Evolutionary conservation across 2,113 vertebrate species (phyloP).

Genomic region (Chionomys nivalis): DNA sequence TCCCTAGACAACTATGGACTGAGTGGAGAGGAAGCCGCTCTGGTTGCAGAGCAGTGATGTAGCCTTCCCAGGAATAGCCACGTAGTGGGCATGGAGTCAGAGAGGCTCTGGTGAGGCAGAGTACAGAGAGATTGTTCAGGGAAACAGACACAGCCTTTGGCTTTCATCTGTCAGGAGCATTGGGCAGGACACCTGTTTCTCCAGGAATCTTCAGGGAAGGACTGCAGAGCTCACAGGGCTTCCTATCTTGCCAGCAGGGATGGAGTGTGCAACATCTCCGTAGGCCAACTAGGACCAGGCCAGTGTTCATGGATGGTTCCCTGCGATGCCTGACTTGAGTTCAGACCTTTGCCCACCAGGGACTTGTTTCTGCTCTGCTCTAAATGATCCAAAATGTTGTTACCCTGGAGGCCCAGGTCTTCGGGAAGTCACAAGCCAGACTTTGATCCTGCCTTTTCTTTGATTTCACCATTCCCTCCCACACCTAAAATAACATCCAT

Average conservation of each 20-base stretch:
- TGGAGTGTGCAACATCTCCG: neutral
- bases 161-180: neutral
- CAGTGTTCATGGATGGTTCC: neutral
- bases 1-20: neutral
- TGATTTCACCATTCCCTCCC: neutral
- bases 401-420: neutral
- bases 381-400: neutral
- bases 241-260: neutral
- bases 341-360: neutral
- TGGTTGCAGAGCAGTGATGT: neutral
- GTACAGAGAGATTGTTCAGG: no score
- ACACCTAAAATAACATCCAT: neutral
- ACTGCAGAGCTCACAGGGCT: neutral
- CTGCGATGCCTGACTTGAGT: neutral
- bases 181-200: neutral
- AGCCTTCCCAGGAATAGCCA: neutral
- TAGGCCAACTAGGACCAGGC: conserved; percentile 12
- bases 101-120: neutral
- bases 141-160: neutral
- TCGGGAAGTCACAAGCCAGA: neutral
- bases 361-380: neutral
- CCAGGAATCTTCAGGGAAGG: neutral
- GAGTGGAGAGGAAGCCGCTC: neutral
- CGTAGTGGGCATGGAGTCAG: no score
- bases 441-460: neutral